These are phyloP conservation scores for Chrysina gloriosa DNA, from an alignment of 2,888 invertebrate genomes.

Conservation along the genomic window DNA sequence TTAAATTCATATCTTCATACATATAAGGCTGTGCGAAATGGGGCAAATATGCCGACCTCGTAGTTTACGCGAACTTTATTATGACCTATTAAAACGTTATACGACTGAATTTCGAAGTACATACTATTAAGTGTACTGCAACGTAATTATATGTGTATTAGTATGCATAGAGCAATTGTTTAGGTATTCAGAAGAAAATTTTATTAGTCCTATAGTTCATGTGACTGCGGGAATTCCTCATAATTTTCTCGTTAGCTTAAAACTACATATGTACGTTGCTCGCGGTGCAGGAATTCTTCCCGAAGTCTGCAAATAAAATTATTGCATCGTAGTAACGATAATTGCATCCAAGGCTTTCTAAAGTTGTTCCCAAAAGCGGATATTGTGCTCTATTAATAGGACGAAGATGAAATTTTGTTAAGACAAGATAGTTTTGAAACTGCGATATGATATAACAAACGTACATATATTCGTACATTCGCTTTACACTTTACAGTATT, in stretches of 20 bases:
- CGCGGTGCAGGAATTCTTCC: constrained; percentile 23
- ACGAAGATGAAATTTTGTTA: neutral
- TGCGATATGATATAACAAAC: neutral
- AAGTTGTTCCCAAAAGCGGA: neutral
- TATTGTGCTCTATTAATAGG: neutral
- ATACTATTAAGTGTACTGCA: constrained; percentile 21
- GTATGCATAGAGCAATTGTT: constrained; percentile 41
- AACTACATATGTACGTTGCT: constrained; percentile 28
- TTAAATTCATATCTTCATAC: constrained; percentile 56
- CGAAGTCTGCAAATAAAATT: constrained; percentile 19
- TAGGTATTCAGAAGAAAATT: constrained; percentile 38
- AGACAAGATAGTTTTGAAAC: neutral
- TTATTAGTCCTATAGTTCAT: constrained; percentile 34
- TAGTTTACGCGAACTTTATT: constrained; percentile 42
- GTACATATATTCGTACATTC: no score
- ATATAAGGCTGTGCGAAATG: constrained; percentile 47
- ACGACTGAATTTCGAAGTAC: constrained; percentile 26
- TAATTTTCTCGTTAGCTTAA: constrained; percentile 42
- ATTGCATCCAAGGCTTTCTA: constrained; percentile 27
- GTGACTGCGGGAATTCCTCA: constrained; percentile 39
- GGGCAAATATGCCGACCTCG: constrained; percentile 47
- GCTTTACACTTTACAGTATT: no score
- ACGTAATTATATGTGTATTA: constrained; percentile 37
- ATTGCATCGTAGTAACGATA: constrained; percentile 22
- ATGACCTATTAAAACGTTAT: constrained; percentile 32